Evolutionary conservation across 2,113 vertebrate genomes (phyloP).

Genomic region (Caretta caretta): DNA sequence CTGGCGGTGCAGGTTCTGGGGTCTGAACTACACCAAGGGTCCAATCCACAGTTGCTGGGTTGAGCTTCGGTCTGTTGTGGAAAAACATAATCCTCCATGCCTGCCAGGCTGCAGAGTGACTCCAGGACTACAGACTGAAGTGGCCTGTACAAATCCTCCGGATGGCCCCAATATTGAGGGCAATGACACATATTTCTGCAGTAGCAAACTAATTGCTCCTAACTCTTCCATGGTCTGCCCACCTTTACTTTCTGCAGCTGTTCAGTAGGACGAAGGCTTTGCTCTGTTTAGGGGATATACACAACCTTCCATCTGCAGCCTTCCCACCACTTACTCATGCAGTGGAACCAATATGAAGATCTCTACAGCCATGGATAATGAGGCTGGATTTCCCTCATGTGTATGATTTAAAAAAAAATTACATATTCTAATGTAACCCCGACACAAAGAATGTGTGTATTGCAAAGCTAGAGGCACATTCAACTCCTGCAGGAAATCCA

Average conservation of each 20-base stretch:
- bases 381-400: neutral
- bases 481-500: constrained; percentile 33
- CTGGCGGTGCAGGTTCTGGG: too few species aligned
- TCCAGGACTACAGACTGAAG: neutral
- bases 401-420: neutral
- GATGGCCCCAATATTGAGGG: neutral
- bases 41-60: neutral
- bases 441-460: neutral
- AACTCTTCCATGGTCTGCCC: neutral
- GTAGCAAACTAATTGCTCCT: neutral
- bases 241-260: constrained; percentile 3
- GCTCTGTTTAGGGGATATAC: neutral
- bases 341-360: neutral
- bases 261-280: neutral
- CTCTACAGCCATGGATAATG: neutral
- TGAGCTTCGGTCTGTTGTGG: neutral
- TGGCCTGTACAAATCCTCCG: neutral
- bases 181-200: neutral
- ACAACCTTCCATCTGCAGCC: neutral
- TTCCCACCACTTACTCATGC: neutral
- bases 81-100: neutral
- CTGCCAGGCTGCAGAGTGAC: neutral
- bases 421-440: neutral
- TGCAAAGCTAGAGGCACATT: neutral
- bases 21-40: neutral